Conservation (phyloP, 2,888 invertebrate species). For the Hartigia nigra region DNA sequence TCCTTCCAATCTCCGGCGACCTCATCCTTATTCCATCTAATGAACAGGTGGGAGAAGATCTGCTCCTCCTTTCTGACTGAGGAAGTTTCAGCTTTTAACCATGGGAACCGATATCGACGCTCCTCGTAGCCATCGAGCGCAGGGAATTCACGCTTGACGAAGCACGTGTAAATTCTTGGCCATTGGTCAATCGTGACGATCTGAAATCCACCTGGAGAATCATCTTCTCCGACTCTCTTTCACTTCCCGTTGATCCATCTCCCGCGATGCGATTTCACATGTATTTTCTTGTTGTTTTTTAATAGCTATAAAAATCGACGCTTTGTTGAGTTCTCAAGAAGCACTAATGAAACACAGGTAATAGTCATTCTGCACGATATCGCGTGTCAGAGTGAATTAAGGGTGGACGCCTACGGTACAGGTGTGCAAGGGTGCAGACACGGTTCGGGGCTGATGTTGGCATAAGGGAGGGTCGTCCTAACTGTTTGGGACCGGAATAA, state of each 20-base stretch:
- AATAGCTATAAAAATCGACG: not conserved
- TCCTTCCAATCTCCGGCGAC: not conserved
- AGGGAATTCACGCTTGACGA: conserved; percentile 2
- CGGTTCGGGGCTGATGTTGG: not conserved
- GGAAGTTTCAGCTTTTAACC: not conserved
- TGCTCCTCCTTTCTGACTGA: not conserved
- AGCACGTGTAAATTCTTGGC: conserved; percentile 7
- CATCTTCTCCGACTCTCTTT: not conserved
- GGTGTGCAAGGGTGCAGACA: not conserved
- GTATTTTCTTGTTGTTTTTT: not conserved
- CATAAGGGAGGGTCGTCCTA: not conserved
- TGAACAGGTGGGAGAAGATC: not conserved
- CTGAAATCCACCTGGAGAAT: not conserved
- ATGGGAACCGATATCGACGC: conserved; percentile 1
- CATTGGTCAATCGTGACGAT: conserved; percentile 7
- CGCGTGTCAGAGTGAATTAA: not conserved
- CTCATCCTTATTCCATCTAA: not conserved
- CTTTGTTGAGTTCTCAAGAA: not conserved
- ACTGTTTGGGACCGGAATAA: not conserved
- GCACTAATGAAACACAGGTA: not conserved
- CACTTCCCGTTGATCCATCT: not conserved
- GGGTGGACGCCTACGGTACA: not conserved
- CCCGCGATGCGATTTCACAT: not conserved
- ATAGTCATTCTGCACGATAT: not conserved
- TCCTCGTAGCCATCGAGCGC: not conserved